A percentile compares a stretch with the other conserved stretches of the same genome.
phyloP scores from a whole-genome alignment of 2,797 vertebrate genomes.

The Gobio occitaniae region DNA sequence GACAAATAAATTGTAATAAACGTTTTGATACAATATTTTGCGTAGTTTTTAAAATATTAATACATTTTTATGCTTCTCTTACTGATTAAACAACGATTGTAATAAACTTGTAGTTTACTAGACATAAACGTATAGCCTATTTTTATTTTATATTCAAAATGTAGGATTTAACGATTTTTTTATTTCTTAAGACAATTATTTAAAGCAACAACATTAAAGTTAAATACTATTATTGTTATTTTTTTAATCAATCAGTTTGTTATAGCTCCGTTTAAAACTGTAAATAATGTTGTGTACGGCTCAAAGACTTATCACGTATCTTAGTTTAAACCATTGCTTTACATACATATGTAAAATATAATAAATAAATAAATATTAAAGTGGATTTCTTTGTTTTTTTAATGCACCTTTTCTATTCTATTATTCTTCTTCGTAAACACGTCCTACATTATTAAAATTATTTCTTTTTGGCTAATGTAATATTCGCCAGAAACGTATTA shows the following conservation, averaged over 20 bases:
- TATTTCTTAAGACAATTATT: not conserved
- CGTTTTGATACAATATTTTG: not conserved
- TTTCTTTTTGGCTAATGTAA: not conserved
- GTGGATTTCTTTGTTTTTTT: not conserved
- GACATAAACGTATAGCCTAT: not conserved
- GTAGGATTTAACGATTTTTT: not conserved
- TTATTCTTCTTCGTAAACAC: not conserved
- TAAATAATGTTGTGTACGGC: constrained; percentile 11
- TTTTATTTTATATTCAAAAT: not conserved
- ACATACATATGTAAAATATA: not conserved
- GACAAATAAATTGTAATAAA: constrained; percentile 5
- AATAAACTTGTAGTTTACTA: not conserved
- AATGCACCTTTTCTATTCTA: not conserved
- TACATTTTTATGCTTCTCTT: not conserved
- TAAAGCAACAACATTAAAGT: not conserved
- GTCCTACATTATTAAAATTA: not conserved
- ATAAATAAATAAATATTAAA: not conserved
- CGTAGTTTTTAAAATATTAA: not conserved
- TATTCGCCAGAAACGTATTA: not conserved
- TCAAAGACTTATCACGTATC: not conserved
- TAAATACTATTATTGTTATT: not conserved
- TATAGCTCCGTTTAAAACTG: not conserved
- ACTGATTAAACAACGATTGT: not conserved
- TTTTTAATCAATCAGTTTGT: not conserved
- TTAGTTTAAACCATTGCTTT: not conserved